These are phyloP conservation scores for Tylochromis polylepis DNA, from an alignment of 2,113 vertebrate species.

Conservation along the genomic window DNA sequence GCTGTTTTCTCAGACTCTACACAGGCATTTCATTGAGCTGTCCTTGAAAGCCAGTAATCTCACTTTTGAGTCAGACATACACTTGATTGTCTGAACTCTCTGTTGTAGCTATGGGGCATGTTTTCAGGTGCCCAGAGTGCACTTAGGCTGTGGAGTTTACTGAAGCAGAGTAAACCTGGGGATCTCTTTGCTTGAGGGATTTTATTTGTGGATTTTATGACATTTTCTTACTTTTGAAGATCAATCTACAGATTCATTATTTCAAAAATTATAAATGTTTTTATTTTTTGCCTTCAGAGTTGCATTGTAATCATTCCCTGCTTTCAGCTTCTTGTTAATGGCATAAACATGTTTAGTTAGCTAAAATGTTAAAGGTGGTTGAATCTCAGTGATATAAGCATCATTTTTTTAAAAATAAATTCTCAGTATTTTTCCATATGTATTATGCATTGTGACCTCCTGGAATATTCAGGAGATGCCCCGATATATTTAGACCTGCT, in stretches of 20 bases:
- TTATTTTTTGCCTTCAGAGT: neutral
- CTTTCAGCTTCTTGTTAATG: neutral
- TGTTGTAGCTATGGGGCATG: neutral
- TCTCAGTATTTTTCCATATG: neutral
- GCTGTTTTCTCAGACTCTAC: neutral
- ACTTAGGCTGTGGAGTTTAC: neutral
- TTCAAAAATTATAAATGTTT: neutral
- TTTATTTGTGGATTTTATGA: neutral
- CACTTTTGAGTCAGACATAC: neutral
- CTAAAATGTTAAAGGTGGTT: neutral
- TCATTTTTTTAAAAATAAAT: fast-evolving
- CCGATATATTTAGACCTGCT: neutral
- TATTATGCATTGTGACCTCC: neutral
- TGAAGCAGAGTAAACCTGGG: neutral
- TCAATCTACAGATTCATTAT: neutral
- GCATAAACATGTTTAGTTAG: neutral
- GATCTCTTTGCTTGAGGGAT: neutral
- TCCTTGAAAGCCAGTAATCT: neutral
- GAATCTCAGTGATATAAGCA: neutral
- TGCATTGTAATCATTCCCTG: neutral
- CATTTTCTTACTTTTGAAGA: neutral
- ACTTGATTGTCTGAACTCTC: neutral
- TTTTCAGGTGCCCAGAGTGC: neutral
- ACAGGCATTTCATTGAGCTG: neutral
- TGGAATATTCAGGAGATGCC: neutral